phyloP scores from a whole-genome alignment of 1,140 invertebrate genomes.

The Epicauta chinensis region DNA sequence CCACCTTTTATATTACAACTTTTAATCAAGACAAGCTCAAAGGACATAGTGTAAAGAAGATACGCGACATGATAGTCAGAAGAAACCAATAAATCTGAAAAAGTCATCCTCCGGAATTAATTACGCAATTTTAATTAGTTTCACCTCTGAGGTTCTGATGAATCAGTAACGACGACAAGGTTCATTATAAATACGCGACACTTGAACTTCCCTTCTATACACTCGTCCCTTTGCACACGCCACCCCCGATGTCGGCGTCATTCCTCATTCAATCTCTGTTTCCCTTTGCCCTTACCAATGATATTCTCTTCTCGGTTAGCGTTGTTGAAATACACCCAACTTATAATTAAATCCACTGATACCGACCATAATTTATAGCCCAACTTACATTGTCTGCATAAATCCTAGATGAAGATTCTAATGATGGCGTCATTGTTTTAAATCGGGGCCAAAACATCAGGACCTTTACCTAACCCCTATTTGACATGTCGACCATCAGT shows the following conservation, averaged over 20 bases:
- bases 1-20: slow-evolving; percentile 9
- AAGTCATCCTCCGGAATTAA: slow-evolving; percentile 22
- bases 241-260: background rate
- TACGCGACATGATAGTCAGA: background rate
- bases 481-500: too few relatives aligned
- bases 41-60: background rate
- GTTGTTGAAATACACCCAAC: slow-evolving; percentile 21
- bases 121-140: slow-evolving; percentile 31
- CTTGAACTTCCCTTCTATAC: slow-evolving; percentile 15
- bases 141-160: slow-evolving; percentile 24
- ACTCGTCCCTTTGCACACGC: too few relatives aligned
- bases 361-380: slow-evolving; percentile 17
- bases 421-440: slow-evolving; percentile 14
- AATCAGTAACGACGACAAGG: slow-evolving; percentile 24
- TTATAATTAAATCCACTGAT: slow-evolving; percentile 29
- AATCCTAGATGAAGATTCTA: slow-evolving; percentile 8
- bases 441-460: background rate
- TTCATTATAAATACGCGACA: slow-evolving; percentile 28
- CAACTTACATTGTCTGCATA: slow-evolving; percentile 16
- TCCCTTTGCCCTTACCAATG: too few relatives aligned
- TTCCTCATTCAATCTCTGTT: too few relatives aligned
- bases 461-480: too few relatives aligned
- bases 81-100: slow-evolving; percentile 23
- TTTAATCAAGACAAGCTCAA: slow-evolving; percentile 14
- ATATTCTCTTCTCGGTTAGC: slow-evolving; percentile 6